A percentile compares a stretch with the other conserved stretches of the same genome.
Evolutionary conservation across 2,113 vertebrate species (phyloP).

Genomic region (Leptodactylus fuscus): DNA sequence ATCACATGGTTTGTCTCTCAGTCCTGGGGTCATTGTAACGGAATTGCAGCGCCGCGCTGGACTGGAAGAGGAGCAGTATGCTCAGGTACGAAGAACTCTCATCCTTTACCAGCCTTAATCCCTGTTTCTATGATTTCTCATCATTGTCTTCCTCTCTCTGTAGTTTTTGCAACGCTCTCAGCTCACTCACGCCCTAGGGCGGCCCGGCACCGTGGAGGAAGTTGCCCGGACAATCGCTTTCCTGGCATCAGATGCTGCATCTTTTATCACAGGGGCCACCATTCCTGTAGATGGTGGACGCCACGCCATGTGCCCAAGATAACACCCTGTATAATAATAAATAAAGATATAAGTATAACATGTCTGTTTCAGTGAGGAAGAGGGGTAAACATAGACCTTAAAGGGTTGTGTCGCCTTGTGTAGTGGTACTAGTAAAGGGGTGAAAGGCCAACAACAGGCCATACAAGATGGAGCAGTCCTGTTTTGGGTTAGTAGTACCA

Average conservation of each 20-base stretch:
- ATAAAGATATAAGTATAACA: neutral
- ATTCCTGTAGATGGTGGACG: constrained; percentile 79
- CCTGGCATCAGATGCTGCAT: constrained; percentile 80
- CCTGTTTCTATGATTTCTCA: neutral
- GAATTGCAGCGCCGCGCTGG: constrained; percentile 16
- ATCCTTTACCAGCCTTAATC: neutral
- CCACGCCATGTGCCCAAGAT: constrained; percentile 82
- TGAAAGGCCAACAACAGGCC: too few species aligned
- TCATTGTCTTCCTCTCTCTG: neutral
- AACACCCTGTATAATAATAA: neutral
- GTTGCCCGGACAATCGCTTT: constrained; percentile 81
- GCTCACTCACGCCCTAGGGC: constrained; percentile 78
- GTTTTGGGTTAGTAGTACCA: too few species aligned
- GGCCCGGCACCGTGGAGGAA: constrained; percentile 79
- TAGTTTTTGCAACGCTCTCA: constrained; percentile 74
- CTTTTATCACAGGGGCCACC: constrained; percentile 81
- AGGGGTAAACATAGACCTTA: neutral
- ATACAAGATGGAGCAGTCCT: too few species aligned
- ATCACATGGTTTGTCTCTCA: neutral
- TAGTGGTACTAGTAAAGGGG: too few species aligned
- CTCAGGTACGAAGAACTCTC: neutral
- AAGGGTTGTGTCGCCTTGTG: neutral
- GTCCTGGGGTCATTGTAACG: constrained; percentile 41
- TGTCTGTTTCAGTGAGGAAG: neutral
- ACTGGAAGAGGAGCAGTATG: neutral